Evolutionary conservation across 2,888 invertebrate species (phyloP).

Genomic region (Mantis religiosa): DNA sequence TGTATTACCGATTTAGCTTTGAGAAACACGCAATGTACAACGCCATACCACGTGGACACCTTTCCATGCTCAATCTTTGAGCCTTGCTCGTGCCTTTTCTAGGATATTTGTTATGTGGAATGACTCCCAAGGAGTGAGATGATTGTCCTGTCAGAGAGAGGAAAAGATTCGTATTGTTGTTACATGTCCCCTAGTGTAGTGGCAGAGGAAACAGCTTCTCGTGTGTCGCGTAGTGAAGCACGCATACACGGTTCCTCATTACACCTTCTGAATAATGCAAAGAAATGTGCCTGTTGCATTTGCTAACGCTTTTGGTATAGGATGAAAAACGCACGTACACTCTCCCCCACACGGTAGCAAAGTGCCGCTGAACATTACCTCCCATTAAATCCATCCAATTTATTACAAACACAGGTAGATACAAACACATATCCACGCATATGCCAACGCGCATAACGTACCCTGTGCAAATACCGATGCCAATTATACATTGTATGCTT

Average conservation of each 20-base stretch:
- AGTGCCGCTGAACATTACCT: background rate
- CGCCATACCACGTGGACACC: no score
- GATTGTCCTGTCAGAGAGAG: background rate
- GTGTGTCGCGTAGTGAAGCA: background rate
- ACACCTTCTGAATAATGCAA: conserved; percentile 10
- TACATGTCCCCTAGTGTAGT: background rate
- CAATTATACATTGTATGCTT: background rate
- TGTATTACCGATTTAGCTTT: no score
- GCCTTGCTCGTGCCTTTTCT: background rate
- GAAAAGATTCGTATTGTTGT: background rate
- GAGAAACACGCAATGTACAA: no score
- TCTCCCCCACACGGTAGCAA: background rate
- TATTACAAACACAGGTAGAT: background rate
- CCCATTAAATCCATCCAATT: background rate
- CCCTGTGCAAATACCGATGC: background rate
- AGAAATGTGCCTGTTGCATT: conserved; percentile 6
- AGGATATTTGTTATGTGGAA: background rate
- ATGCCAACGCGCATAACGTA: background rate
- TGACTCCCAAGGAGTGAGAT: background rate
- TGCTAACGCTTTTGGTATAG: background rate
- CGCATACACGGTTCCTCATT: conserved; percentile 2
- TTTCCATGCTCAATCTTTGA: no score
- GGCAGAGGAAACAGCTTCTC: background rate
- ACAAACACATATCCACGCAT: background rate
- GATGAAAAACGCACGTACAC: background rate